Evolutionary conservation across 2,797 vertebrate genomes (phyloP).

Genomic region (Okamejei kenojei): DNA sequence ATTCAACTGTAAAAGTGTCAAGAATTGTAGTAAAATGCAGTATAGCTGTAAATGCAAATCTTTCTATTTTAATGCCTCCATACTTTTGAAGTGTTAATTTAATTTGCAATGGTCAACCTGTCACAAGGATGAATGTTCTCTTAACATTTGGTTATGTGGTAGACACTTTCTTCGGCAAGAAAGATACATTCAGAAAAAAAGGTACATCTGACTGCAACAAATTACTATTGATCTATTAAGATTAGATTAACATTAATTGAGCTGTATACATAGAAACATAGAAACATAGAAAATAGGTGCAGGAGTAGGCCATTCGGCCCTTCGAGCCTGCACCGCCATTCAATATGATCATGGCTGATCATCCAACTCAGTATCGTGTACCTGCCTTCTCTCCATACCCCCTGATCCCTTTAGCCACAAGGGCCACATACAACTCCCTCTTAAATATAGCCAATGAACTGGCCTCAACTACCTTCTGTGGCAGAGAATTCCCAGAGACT

Average conservation of each 20-base stretch:
- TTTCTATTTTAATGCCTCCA: not conserved
- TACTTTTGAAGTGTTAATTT: not conserved
- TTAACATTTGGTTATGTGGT: not conserved
- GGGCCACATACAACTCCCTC: too few species aligned
- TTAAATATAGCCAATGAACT: too few species aligned
- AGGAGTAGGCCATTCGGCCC: too few species aligned
- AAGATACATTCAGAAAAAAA: not conserved
- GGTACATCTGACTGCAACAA: not conserved
- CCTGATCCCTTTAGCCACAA: too few species aligned
- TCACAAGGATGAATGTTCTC: not conserved
- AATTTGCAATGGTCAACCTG: not conserved
- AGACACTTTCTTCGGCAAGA: not conserved
- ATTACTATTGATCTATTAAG: not conserved
- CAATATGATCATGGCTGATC: too few species aligned
- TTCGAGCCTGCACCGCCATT: too few species aligned
- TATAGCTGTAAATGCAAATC: not conserved
- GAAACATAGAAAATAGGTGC: too few species aligned
- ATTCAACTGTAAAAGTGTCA: not conserved
- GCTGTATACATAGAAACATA: too few species aligned
- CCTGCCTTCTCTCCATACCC: too few species aligned
- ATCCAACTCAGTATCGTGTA: too few species aligned
- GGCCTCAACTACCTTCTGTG: too few species aligned
- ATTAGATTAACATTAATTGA: not conserved
- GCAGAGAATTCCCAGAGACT: too few species aligned
- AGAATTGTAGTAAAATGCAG: not conserved